Base-by-base conservation (phyloP, 1,140 invertebrate species). In the Polyergus mexicanus region DNA sequence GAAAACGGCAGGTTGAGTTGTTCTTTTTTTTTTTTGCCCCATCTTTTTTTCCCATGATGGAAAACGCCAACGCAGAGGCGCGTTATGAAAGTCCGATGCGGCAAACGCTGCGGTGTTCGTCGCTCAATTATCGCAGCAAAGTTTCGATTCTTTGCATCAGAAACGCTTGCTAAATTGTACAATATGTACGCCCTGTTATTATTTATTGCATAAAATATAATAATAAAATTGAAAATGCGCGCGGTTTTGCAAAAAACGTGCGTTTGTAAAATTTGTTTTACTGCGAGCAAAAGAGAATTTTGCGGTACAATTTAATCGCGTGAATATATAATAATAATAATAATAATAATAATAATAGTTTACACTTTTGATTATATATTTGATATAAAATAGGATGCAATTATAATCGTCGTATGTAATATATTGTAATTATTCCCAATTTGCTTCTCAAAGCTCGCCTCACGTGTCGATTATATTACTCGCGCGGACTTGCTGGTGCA, bases 31-130 rank as follows among this genome's bases (percentile, higher is more conserved):
- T 77, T 90, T 62, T 75, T 25, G 68, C 58, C 22, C 44, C n/a
- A 16, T 38, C 8, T 74, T 88, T 72, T 84, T 78, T 63, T 1
- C 47, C 16, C 8, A 5, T 35, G 32, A 72, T 72, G 25, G 44
- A 72, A 71, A 72, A 58, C 66, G 51, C 51, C 66, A 19, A 41
- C 65, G 47, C 66, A 58, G 51, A 69, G 44, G 65, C 47, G 77
- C 66, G 66, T 81, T 81, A 83, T 83, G 78, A 83, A 83, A 83
- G 74, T 72, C 68, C 78, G 78, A 83, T 74, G 78, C 78, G 68
- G 78, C 54, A 60, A 22, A 13, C 68, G 78, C 13, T 47, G 68
- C 68, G 25, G 66, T 25, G 68, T 25, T 72, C 19, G 38, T 72
- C 54, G 54, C 54, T 83, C 78, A 83, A 83, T 83, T 83, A 83